These are phyloP conservation scores for Sebastes cheni DNA, from an alignment of 2,797 vertebrate genomes.

Conservation along the genomic window DNA sequence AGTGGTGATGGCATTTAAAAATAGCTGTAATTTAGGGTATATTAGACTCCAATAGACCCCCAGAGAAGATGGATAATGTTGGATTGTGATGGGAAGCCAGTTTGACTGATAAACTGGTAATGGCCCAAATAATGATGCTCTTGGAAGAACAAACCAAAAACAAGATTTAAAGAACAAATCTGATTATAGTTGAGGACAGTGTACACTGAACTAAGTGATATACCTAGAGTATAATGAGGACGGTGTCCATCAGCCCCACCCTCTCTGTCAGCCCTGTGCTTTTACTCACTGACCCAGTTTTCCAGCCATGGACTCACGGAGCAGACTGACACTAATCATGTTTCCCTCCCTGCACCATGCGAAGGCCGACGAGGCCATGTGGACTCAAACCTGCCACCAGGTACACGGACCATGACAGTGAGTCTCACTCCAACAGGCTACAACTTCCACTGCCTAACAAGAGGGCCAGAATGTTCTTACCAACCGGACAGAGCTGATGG, in stretches of 20 bases:
- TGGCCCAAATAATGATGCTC: conserved; percentile 7
- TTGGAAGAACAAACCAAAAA: not conserved
- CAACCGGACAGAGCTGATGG: not conserved
- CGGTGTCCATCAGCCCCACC: not conserved
- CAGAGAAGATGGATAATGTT: not conserved
- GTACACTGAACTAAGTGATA: not conserved
- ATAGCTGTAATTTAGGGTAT: not conserved
- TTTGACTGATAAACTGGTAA: conserved; percentile 5
- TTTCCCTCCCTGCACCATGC: conserved; percentile 14
- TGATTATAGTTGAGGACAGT: not conserved
- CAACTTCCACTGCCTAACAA: conserved; percentile 1
- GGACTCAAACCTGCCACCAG: not conserved
- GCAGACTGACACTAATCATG: conserved; percentile 43
- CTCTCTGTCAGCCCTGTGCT: not conserved
- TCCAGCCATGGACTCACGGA: conserved; percentile 1
- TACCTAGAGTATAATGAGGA: not conserved
- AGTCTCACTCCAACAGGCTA: conserved; percentile 22
- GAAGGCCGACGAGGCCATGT: not conserved
- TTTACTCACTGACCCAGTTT: conserved; percentile 17
- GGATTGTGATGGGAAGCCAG: not conserved
- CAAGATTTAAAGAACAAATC: not conserved
- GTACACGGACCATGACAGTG: conserved; percentile 4
- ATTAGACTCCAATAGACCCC: not conserved
- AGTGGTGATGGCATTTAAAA: conserved; percentile 2
- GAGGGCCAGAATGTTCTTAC: not conserved